Evolutionary conservation across 2,797 vertebrate genomes (phyloP).

Genomic region (Botia kubotai): DNA sequence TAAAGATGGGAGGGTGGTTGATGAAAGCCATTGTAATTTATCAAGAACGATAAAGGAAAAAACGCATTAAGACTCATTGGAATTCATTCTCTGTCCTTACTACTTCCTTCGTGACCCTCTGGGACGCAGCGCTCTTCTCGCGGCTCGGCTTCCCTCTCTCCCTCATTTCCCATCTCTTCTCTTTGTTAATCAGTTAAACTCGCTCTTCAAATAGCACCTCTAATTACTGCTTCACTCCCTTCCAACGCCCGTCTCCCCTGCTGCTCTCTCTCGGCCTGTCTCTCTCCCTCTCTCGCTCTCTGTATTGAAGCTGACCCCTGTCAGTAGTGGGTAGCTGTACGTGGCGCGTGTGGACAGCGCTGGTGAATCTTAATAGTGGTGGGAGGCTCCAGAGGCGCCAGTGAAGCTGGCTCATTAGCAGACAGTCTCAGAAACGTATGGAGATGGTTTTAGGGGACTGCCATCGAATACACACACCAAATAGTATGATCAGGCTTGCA

Average conservation of each 20-base stretch:
- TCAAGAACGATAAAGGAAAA: constrained; percentile 73
- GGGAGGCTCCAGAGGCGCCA: constrained; percentile 63
- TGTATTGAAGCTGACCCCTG: constrained; percentile 78
- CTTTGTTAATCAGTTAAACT: constrained; percentile 88
- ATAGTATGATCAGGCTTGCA: constrained; percentile 3
- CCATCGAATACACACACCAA: constrained; percentile 29
- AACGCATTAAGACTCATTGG: constrained; percentile 79
- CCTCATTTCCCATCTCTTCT: constrained; percentile 70
- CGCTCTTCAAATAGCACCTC: constrained; percentile 86
- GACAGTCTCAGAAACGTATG: constrained; percentile 57
- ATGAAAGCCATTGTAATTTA: constrained; percentile 77
- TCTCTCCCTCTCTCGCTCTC: constrained; percentile 45
- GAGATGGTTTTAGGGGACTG: constrained; percentile 43
- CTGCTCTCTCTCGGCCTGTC: constrained; percentile 59
- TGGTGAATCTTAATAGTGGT: constrained; percentile 68
- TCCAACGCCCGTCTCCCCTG: constrained; percentile 73
- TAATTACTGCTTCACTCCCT: constrained; percentile 83
- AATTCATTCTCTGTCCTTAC: constrained; percentile 76
- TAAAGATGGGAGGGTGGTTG: constrained; percentile 69
- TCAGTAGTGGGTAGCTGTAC: constrained; percentile 67
- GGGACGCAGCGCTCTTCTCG: constrained; percentile 56
- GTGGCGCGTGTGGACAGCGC: constrained; percentile 52
- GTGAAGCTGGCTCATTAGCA: constrained; percentile 61
- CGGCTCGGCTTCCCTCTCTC: constrained; percentile 57
- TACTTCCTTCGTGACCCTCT: constrained; percentile 58